Base-by-base conservation (phyloP, 2,797 vertebrate species). In the Enteromius anoplus region DNA sequence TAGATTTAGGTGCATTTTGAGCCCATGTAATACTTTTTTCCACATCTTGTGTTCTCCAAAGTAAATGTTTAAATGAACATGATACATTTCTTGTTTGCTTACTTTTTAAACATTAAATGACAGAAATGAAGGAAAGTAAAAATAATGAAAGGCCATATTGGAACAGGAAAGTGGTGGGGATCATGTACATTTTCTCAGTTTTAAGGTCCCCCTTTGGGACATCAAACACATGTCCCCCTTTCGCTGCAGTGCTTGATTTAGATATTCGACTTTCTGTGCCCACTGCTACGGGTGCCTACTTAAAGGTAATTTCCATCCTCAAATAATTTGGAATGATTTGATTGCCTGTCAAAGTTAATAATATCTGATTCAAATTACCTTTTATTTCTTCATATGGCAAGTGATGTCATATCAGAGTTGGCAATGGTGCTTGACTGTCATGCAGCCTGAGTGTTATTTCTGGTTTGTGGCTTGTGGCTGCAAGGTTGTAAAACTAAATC, bases 391-490 rank as follows among this genome's bases (percentile, higher is more conserved):
- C 82, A 80, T 66, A 47, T 79, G 69, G 82, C 66, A 82, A 84
- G 47, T 82, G 58, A 80, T 76, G 70, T 81, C 80, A 80, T 84
- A 84, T 80, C 78, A 81, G 32, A 76, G 71, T 32, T 85, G 75
- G 75, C 70, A 51, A 70, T 42, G 29, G 58, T 47, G 68, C 49
- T 29, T 21, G n/a, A 66, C 69, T 72, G 84, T 82, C 82, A 76
- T 82, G 79, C 47, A 55, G 76, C 68, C 45, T 51, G 76, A 84
- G 76, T 66, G 58, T 64, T 72, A 65, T 84, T 81, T 81, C 86
- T 84, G 64, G 79, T 84, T 76, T 87, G 86, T 80, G 86, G 86
- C 80, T 86, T 87, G 85, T 65, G 76, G 76, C 75, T 82, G 55
- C 55, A 80, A 76, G 64, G 78, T 69, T 73, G 45, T 80, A 53